Evolutionary conservation across 1,140 invertebrate genomes (phyloP), one percentile per base, ranked within the genome.

Genomic region (Phortica variegata): DNA sequence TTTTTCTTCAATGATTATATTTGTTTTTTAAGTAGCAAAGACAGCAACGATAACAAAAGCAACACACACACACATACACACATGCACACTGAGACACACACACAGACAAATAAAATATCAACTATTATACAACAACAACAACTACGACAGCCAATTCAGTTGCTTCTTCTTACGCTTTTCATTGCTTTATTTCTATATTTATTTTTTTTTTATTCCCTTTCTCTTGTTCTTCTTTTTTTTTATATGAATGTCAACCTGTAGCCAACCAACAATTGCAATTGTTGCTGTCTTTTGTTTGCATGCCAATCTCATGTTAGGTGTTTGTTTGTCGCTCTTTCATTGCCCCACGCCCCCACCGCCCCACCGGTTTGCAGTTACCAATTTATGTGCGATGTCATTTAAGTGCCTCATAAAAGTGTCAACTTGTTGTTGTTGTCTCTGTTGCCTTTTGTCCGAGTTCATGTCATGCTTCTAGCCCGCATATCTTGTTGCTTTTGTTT

Each of bases 341-440:
- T 42, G 43, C 7, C 19, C n/a, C n/a, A n/a, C n/a, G 39, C 6
- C 12, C 20, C 6, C 29, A 2, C 4, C 21, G 12, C 39, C 26
- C 38, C 38, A 12, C 12, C 12, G 6, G 26, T 12, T 29, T 29
- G 12, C 6, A 29, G 6, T 12, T 12, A 29, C 6, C 32, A 34
- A 9, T 34, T 9, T 34, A 34, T 56, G 51, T 51, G 57, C 55
- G 65, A 54, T 66, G 62, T 66, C 62, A 66, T 61, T 66, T 66
- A 66, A 66, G 62, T 61, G 62, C 62, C 62, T 66, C 62, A 66
- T 66, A 66, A 66, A 66, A 66, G 62, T 66, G 62, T 66, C 62
- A 66, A 66, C 62, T 66, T 66, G 59, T 66, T 59, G 8, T 16
- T 41, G 58, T 57, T 52, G 58, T 42, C 45, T 47, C 43, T 52